Evolutionary conservation across 1,140 invertebrate species (phyloP), one percentile per base, ranked within the genome.

Genomic region (Caenorhabditis briggsae): DNA sequence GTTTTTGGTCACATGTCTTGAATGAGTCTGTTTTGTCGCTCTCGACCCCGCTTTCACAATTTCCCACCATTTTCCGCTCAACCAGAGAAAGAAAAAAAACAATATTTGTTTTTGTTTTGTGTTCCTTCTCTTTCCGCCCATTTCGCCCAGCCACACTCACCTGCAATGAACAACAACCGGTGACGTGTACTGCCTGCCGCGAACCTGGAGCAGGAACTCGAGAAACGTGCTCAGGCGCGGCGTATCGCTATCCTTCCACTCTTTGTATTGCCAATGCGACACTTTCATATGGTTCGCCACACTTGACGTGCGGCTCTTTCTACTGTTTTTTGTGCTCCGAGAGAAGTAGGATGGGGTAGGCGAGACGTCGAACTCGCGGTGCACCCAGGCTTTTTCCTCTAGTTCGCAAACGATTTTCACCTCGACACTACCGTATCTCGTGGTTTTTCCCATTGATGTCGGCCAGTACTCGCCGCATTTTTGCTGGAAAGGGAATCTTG

Each of bases 111-210:
- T 33, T 33, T 33, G 33, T 33, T 33, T 33, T 33, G 33, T 33
- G 33, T 33, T 33, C 33, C 33, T 33, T 33, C 33, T 41, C 12
- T 25, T 65, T 20, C 56, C 56, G 8, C 18, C 20, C 56, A 8
- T 23, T n/a, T 9, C 18, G 8, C 56, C 16, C 18, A 59, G 9
- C 14, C 8, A 18, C 16, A 18, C 20, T 14, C 33, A 85, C 84
- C 84, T 85, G 65, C 84, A 85, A 43, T 85, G 84, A 18, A 85
- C 84, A 61, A 85, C 84, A 70, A 85, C 53, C 25, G 84, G 84
- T 78, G 70, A 78, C 46, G 70, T 50, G 70, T 78, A 78, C 20
- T 78, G 70, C 23, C 70, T 18, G 50, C 70, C 46, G n/a, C 46
- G 25, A 78, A 78, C 46, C n/a, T 78, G 70, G 46, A 78, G 70